Evolutionary conservation across 2,113 vertebrate genomes (phyloP).

Genomic region (Spilogale gracilis): DNA sequence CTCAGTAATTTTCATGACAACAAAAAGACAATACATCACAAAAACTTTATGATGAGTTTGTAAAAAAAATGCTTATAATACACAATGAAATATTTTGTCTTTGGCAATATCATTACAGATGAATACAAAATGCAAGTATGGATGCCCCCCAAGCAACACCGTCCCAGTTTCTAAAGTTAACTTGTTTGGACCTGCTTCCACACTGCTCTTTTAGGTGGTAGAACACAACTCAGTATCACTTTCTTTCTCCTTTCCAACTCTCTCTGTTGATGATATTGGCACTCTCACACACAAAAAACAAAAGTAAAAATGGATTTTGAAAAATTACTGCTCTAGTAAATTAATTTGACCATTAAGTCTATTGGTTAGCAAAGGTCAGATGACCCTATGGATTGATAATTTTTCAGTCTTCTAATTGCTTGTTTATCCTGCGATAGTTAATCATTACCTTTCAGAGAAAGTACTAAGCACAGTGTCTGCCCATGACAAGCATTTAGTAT

Average conservation of each 20-base stretch:
- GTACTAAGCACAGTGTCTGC: neutral
- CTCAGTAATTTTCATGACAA: conserved; percentile 96
- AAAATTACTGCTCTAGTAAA: conserved; percentile 81
- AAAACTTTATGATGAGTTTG: conserved; percentile 96
- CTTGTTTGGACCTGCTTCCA: conserved; percentile 90
- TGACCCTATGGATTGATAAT: conserved; percentile 80
- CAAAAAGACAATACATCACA: conserved; percentile 98
- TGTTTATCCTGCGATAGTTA: conserved; percentile 60
- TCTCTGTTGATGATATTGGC: conserved; percentile 84
- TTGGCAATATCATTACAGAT: conserved; percentile 97
- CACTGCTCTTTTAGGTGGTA: conserved; percentile 86
- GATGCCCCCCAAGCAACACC: conserved; percentile 88
- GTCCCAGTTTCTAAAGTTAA: conserved; percentile 86
- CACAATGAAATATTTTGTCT: conserved; percentile 94
- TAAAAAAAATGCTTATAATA: conserved; percentile 91
- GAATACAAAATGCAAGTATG: conserved; percentile 91
- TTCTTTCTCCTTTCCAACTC: conserved; percentile 83
- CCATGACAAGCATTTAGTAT: neutral
- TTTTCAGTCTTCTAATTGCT: conserved; percentile 87
- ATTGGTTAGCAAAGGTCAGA: conserved; percentile 86
- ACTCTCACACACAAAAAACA: conserved; percentile 86
- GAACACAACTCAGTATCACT: conserved; percentile 86
- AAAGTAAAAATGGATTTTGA: conserved; percentile 80
- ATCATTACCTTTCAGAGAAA: neutral
- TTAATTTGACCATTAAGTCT: conserved; percentile 72